Conservation (phyloP, 2,113 vertebrate genomes). For the Gorsachius goisagi region DNA sequence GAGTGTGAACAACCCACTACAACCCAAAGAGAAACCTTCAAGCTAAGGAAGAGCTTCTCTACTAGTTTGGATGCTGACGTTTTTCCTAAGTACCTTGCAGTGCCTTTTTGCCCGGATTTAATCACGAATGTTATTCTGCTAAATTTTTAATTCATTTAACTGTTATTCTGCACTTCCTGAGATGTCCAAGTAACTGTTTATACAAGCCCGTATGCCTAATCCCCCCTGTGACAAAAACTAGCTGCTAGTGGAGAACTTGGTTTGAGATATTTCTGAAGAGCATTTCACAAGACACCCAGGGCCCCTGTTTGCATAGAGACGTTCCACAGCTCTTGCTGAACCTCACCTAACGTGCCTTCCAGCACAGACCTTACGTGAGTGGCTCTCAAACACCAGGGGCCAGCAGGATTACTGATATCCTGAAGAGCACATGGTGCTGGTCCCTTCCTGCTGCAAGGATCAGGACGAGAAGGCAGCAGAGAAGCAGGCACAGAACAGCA, state of each 20-base stretch:
- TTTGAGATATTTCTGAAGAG: not conserved
- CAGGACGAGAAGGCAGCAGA: not conserved
- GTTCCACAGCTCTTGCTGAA: not conserved
- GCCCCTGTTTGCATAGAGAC: not conserved
- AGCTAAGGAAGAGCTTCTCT: not conserved
- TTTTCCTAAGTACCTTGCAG: not conserved
- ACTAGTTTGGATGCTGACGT: not conserved
- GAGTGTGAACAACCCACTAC: not conserved
- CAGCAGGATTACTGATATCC: not conserved
- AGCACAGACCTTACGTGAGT: rapidly evolving
- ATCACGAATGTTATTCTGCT: not conserved
- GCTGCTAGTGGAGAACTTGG: not conserved
- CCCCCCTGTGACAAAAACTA: not conserved
- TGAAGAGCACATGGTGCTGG: not conserved
- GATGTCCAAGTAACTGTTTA: not conserved
- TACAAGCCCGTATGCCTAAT: not conserved
- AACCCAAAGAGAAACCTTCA: not conserved
- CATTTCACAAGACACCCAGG: not conserved
- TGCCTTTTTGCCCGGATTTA: not conserved
- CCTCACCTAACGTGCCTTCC: not conserved
- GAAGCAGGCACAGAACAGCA: not conserved
- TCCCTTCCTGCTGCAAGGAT: not conserved
- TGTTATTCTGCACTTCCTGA: not conserved
- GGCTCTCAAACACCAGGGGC: not conserved
- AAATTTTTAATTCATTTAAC: not conserved